These are phyloP conservation scores for Muraenolepis orangiensis DNA, from an alignment of 2,797 vertebrate species.

Conservation along the genomic window DNA sequence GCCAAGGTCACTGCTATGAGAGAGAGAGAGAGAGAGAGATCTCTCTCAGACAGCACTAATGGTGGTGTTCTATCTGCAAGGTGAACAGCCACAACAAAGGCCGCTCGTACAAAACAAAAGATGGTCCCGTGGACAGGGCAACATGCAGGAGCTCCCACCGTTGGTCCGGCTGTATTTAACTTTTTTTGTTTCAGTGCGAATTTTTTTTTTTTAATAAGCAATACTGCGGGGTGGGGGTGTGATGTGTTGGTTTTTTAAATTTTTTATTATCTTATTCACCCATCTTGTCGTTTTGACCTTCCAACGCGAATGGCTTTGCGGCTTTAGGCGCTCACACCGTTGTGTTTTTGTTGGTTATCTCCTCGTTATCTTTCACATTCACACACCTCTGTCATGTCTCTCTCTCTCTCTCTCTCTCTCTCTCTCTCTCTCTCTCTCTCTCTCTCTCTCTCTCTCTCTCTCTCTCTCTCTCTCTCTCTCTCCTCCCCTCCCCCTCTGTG, in stretches of 20 bases:
- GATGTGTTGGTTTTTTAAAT: neutral
- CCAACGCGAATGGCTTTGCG: neutral
- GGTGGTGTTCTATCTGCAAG: constrained; percentile 50
- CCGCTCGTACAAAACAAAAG: constrained; percentile 41
- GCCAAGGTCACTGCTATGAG: constrained; percentile 66
- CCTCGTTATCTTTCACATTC: constrained; percentile 11
- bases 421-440: neutral
- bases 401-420: neutral
- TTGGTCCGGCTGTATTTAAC: constrained; percentile 18
- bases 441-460: neutral
- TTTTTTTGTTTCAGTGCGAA: constrained; percentile 24
- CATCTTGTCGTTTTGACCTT: constrained; percentile 19
- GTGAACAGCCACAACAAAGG: constrained; percentile 41
- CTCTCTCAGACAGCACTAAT: constrained; percentile 43
- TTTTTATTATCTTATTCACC: constrained; percentile 28
- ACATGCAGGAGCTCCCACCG: constrained; percentile 13
- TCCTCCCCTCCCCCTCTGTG: neutral
- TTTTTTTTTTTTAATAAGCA: constrained; percentile 27
- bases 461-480: neutral
- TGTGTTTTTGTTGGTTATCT: neutral
- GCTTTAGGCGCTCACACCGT: neutral
- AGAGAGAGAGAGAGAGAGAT: constrained; percentile 14
- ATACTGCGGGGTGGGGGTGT: neutral
- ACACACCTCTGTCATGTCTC: neutral
- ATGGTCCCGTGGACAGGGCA: constrained; percentile 31